Percentiles rank a stretch among this genome's conserved stretches.
These are phyloP conservation scores for Syngnathus scovelli DNA, from an alignment of 2,113 vertebrate species.

Conservation along the genomic window DNA sequence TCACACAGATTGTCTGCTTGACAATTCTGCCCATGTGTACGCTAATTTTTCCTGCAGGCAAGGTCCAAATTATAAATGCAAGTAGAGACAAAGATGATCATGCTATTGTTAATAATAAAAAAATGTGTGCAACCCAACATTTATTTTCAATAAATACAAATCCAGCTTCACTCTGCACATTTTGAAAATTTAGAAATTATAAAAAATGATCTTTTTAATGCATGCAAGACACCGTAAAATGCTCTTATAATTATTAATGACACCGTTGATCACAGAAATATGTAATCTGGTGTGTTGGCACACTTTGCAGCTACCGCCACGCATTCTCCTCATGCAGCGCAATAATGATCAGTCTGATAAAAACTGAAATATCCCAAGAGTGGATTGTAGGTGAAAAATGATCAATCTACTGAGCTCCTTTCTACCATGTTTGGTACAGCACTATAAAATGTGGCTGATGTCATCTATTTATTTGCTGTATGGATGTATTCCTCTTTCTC, in stretches of 20 bases:
- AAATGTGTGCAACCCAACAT: background rate
- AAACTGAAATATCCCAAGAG: background rate
- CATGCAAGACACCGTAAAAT: background rate
- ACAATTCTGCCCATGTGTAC: conserved; percentile 25
- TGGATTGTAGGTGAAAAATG: background rate
- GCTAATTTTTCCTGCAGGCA: conserved; percentile 20
- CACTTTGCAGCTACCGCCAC: background rate
- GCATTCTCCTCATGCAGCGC: background rate
- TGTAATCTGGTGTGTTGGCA: background rate
- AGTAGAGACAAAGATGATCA: background rate
- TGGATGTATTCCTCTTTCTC: background rate
- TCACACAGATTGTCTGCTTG: conserved; percentile 14
- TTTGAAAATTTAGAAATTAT: background rate
- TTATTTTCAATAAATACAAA: background rate
- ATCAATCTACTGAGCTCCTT: background rate
- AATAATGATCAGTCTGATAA: background rate
- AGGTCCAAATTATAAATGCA: conserved; percentile 1
- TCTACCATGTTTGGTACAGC: background rate
- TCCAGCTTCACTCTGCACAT: background rate
- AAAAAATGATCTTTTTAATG: background rate
- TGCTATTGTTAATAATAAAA: background rate
- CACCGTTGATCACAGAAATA: background rate
- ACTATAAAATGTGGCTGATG: background rate
- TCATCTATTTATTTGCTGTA: background rate
- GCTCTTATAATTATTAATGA: background rate